Conservation (phyloP, 2,888 invertebrate species). For the Criorhina ranunculi region DNA sequence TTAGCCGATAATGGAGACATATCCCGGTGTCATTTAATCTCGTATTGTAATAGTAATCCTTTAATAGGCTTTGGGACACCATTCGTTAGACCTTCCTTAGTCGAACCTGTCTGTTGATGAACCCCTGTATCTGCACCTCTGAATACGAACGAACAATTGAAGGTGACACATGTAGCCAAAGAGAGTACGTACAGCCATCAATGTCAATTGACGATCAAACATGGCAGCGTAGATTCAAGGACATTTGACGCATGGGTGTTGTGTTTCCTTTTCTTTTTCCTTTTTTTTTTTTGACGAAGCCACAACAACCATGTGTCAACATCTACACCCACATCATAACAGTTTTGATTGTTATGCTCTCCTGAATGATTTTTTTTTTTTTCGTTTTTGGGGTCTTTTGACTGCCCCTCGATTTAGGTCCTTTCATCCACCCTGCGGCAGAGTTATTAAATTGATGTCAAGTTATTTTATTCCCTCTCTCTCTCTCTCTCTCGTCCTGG, state of each 20-base stretch:
- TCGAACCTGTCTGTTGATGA: neutral
- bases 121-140: constrained; percentile 29
- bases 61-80: constrained; percentile 56
- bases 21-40: constrained; percentile 66
- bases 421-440: constrained; percentile 39
- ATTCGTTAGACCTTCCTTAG: neutral
- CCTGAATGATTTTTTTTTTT: neutral
- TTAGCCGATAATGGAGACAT: constrained; percentile 61
- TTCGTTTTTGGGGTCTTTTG: constrained; percentile 11
- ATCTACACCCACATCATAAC: constrained; percentile 28
- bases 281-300: neutral
- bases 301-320: constrained; percentile 49
- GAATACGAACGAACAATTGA: constrained; percentile 29
- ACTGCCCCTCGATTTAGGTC: constrained; percentile 18
- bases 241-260: neutral
- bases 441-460: constrained; percentile 74
- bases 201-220: constrained; percentile 43
- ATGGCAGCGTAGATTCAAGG: neutral
- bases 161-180: constrained; percentile 19
- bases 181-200: constrained; percentile 30
- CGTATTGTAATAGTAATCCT: constrained; percentile 60
- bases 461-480: constrained; percentile 62
- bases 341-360: constrained; percentile 27
- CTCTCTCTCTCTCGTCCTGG: neutral
- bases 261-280: neutral